Percentiles rank a stretch among this genome's conserved stretches.
phyloP scores from a whole-genome alignment of 2,113 vertebrate species.

The Alligator sinensis region DNA sequence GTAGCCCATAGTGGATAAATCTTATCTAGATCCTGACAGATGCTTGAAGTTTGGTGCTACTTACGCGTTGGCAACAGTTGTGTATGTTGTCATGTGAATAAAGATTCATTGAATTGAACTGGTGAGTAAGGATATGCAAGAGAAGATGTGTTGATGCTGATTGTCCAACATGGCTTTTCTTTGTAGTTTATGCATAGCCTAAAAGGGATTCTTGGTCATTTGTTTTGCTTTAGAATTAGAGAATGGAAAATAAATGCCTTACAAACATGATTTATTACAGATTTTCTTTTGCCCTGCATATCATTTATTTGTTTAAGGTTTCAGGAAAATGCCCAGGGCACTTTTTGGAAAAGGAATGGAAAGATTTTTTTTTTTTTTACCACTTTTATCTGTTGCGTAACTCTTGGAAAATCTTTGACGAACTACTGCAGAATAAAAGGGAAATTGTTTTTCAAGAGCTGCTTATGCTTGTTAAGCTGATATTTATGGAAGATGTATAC shows the following conservation, averaged over 20 bases:
- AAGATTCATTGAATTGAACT: constrained; percentile 21
- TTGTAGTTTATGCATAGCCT: neutral
- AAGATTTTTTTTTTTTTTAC: neutral
- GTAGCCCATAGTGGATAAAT: neutral
- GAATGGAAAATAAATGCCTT: neutral
- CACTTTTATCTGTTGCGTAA: neutral
- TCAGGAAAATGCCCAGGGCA: neutral
- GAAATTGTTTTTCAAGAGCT: neutral
- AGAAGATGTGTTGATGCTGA: neutral
- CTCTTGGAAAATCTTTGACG: neutral
- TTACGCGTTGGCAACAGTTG: neutral
- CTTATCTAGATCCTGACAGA: neutral
- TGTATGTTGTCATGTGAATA: neutral
- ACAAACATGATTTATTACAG: neutral
- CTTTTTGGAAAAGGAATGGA: neutral
- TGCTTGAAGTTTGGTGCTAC: neutral
- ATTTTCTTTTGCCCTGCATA: neutral
- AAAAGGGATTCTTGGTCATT: constrained; percentile 4
- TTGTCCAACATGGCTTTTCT: neutral
- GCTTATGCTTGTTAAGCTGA: rapidly evolving
- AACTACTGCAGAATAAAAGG: neutral
- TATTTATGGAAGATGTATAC: neutral
- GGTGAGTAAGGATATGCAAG: neutral
- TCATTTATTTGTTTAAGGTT: neutral
- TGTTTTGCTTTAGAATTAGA: neutral